Evolutionary conservation across 1,140 invertebrate genomes (phyloP).

Genomic region (Drosophila baimaii): DNA sequence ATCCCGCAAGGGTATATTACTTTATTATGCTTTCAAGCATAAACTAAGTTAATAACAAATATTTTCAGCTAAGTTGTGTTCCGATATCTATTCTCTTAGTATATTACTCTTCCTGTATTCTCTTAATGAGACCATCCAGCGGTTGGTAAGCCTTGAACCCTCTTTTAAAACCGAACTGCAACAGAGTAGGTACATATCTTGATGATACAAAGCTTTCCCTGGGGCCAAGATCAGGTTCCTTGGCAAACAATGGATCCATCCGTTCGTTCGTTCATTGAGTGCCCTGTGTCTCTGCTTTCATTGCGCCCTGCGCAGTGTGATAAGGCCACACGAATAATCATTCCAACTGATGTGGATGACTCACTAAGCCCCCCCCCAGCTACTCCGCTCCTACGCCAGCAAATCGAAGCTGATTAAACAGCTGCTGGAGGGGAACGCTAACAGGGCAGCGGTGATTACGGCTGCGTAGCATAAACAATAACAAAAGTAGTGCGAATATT

Average conservation of each 20-base stretch:
- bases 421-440: constrained; percentile 45
- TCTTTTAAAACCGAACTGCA: not conserved
- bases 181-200: constrained; percentile 1
- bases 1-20: too few relatives aligned
- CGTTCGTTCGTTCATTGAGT: not conserved
- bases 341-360: constrained; percentile 17
- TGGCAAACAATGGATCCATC: constrained; percentile 32
- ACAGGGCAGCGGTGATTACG: constrained; percentile 33
- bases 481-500: constrained; percentile 43
- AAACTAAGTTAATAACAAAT: too few relatives aligned
- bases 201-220: constrained; percentile 10
- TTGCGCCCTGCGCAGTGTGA: constrained; percentile 21
- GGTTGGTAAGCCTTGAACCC: not conserved
- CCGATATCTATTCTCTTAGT: too few relatives aligned
- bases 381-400: constrained; percentile 14
- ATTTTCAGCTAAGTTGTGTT: too few relatives aligned
- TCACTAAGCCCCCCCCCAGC: constrained; percentile 20
- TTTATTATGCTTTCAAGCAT: too few relatives aligned
- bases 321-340: constrained; percentile 27
- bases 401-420: constrained; percentile 53
- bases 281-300: constrained; percentile 5
- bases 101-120: not conserved
- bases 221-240: constrained; percentile 44
- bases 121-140: not conserved
- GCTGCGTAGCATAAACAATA: constrained; percentile 51